A percentile compares a stretch with the other conserved stretches of the same genome.
Evolutionary conservation across 2,113 vertebrate species (phyloP).

Genomic region (Myrmophylax atrothorax): DNA sequence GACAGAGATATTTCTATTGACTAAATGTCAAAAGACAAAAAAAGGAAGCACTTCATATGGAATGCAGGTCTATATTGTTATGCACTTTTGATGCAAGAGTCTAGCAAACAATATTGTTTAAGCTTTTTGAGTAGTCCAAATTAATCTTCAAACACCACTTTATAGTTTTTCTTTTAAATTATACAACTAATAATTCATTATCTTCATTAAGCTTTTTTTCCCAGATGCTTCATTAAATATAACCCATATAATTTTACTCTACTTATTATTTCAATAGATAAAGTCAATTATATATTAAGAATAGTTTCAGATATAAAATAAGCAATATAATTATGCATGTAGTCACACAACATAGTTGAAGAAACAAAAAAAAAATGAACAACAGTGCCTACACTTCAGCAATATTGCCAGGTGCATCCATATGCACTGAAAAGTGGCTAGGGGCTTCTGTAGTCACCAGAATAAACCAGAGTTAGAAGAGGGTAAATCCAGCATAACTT

Average conservation of each 20-base stretch:
- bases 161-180: background rate
- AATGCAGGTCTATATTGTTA: fast-evolving
- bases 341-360: background rate
- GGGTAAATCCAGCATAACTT: background rate
- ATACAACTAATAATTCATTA: background rate
- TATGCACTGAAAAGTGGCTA: fast-evolving
- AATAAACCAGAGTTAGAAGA: background rate
- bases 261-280: background rate
- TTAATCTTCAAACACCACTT: background rate
- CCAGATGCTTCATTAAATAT: background rate
- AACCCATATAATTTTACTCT: background rate
- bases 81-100: background rate
- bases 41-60: background rate
- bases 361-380: background rate
- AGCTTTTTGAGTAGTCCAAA: background rate
- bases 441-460: background rate
- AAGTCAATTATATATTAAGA: background rate
- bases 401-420: background rate
- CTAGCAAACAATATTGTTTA: background rate
- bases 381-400: background rate
- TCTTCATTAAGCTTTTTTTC: background rate
- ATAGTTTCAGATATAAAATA: background rate
- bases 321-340: background rate
- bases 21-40: background rate
- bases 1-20: background rate